Base-by-base conservation (phyloP, 2,797 vertebrate genomes). In the Catharus ustulatus region DNA sequence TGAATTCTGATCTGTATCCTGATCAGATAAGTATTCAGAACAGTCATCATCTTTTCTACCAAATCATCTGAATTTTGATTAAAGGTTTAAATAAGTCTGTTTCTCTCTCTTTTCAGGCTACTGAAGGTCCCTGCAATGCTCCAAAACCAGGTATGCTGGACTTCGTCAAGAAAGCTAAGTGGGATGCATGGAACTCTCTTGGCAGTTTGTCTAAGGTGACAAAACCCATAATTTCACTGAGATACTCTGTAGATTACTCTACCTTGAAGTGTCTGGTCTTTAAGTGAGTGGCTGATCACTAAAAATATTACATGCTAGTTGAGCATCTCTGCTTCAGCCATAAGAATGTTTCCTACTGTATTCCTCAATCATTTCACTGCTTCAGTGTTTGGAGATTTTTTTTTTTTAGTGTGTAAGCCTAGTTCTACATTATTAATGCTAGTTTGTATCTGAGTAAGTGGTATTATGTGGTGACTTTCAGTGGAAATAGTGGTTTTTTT, bases 161-260 rank as follows among this genome's bases (percentile, higher is more conserved):
- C 97, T 99, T 99, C 13, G 95, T 99, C 78, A 99, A 98, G 96
- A 99, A 99, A 94, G 98, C 97, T n/a, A 99, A 99, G 64, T 99
- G 99, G 99, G 99, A 99, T 18, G 98, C 99, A 0, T 99, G 99
- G 99, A 98, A 97, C 55, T 98, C 98, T 77, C 98, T 99, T 89
- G 98, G 98, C 45, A 97, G 43, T 77, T 96, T 98, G 54, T 93
- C 98, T 51, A 98, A 98, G 98, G 99, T 99, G 93, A 97, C 19
- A 74, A 57, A 62, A 42, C 19, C 19, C 15, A 29, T 54, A 23
- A 16, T 91, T 73, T 73, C 40, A 36, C 26, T 62, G 71, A 40
- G 15, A 38, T 48, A 14, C 34, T 62, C 67, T 20, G 10, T 78
- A 67, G 36, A 42, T 84, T 77, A 30, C 26, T 46, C 30, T 76